Evolutionary conservation across 2,113 vertebrate species (phyloP).

Genomic region (Anguilla rostrata): DNA sequence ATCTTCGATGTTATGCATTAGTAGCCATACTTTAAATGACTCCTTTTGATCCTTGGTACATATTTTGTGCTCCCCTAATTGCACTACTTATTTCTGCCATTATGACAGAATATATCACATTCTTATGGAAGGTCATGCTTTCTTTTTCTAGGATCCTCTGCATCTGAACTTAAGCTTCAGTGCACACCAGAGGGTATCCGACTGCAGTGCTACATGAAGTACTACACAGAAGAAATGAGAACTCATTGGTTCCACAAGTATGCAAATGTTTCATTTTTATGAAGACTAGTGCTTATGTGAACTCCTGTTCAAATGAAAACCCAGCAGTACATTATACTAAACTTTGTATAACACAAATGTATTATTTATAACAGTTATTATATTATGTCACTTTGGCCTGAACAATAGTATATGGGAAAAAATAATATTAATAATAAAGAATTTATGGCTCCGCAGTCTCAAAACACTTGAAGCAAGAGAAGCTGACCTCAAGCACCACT

Average conservation of each 20-base stretch:
- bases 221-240: conserved; percentile 95
- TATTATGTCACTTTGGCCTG: background rate
- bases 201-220: conserved; percentile 93
- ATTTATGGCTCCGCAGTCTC: too few relatives aligned
- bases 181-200: conserved; percentile 94
- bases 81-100: too few relatives aligned
- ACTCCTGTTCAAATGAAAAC: background rate
- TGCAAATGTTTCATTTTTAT: conserved; percentile 5
- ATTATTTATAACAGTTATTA: background rate
- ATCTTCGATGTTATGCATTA: too few relatives aligned
- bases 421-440: too few relatives aligned
- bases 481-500: too few relatives aligned
- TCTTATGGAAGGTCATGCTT: background rate
- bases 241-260: conserved; percentile 91
- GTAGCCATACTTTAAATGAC: too few relatives aligned
- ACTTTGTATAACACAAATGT: background rate
- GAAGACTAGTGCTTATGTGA: background rate
- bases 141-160: conserved; percentile 74
- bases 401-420: background rate
- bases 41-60: too few relatives aligned
- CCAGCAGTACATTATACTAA: background rate
- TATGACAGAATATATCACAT: background rate
- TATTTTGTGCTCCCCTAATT: too few relatives aligned
- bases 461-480: too few relatives aligned
- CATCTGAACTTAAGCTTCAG: conserved; percentile 88